Evolutionary conservation across 2,113 vertebrate species (phyloP), one percentile per base, ranked within the genome.

Genomic region (Tympanuchus pallidicinctus): DNA sequence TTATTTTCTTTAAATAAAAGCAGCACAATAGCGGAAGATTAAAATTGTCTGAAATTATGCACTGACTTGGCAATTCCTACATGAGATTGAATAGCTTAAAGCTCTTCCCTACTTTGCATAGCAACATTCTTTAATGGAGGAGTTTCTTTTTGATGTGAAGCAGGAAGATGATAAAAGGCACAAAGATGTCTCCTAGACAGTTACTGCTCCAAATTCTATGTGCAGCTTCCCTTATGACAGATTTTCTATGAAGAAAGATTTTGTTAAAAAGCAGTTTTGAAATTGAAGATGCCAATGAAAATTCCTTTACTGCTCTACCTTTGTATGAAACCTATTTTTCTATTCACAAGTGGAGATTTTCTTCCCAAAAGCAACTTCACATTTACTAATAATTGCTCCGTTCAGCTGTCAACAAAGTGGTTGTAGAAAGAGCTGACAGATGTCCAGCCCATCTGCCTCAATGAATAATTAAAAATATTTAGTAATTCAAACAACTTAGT

Each of bases 371-470:
- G 74, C 81, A 76, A 42, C 48, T 78, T 72, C 27, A 66, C 22
- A 10, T 79, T 82, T 21, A 42, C 16, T 70, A 77, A 88, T 83
- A 92, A 86, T 75, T 81, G 83, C 72, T 95, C 57, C 1, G 0
- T 63, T 90, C 40, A 78, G 54, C 71, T 87, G 66, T 79, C 76
- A 89, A 81, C 47, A 93, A 75, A 94, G 54, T 82, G 60, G 32
- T 87, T 82, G 24, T 28, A 76, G 36, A 27, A 94, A 65, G 27
- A 90, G 27, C 2, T 93, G 71, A 82, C 94, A 95, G 89, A 85
- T 95, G 89, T 93, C 71, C 64, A 85, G 64, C 69, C 81, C 92
- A 89, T 86, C 94, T 94, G 86, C 93, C 76, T 52, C 72, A 77
- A 76, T 79, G 48, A 85, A 69, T 64, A 92, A 88, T 36, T 10